phyloP scores from a whole-genome alignment of 2,888 invertebrate species.

The Nomada lathburiana region DNA sequence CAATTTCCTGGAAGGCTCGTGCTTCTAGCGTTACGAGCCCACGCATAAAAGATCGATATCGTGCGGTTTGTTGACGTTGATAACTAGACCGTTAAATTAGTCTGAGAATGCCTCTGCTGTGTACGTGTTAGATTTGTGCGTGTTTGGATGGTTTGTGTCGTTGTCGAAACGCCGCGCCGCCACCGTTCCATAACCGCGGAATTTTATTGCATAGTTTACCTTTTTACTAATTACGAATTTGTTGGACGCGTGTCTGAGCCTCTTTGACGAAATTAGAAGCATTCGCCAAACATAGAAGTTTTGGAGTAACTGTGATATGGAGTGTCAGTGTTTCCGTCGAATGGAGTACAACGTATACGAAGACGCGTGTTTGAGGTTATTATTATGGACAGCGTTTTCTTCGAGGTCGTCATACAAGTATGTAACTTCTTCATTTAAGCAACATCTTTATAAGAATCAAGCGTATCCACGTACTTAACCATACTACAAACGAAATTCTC shows the following conservation, averaged over 20 bases:
- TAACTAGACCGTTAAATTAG: slow-evolving; percentile 19
- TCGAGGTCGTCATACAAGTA: too few species aligned
- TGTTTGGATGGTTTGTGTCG: neutral
- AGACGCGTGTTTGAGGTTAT: too few species aligned
- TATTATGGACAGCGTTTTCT: too few species aligned
- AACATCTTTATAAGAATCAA: slow-evolving; percentile 26
- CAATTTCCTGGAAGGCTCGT: slow-evolving; percentile 37
- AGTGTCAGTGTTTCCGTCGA: neutral
- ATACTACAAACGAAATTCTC: slow-evolving; percentile 7
- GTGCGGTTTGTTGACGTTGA: slow-evolving; percentile 4
- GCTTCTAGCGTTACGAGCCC: neutral
- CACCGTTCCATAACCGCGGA: neutral
- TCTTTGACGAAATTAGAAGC: slow-evolving; percentile 30
- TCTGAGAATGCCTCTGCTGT: neutral
- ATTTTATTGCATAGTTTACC: slow-evolving; percentile 34
- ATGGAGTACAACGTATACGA: neutral
- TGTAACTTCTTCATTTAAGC: neutral
- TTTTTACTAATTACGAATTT: slow-evolving; percentile 7
- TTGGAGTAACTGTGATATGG: neutral
- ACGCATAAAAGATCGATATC: neutral
- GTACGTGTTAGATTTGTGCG: neutral
- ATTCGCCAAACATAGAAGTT: neutral
- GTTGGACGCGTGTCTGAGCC: slow-evolving; percentile 24
- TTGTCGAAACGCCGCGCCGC: neutral
- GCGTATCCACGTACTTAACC: neutral